Base-by-base conservation (phyloP, 1,140 invertebrate genomes). In the Brachionus rubens region DNA sequence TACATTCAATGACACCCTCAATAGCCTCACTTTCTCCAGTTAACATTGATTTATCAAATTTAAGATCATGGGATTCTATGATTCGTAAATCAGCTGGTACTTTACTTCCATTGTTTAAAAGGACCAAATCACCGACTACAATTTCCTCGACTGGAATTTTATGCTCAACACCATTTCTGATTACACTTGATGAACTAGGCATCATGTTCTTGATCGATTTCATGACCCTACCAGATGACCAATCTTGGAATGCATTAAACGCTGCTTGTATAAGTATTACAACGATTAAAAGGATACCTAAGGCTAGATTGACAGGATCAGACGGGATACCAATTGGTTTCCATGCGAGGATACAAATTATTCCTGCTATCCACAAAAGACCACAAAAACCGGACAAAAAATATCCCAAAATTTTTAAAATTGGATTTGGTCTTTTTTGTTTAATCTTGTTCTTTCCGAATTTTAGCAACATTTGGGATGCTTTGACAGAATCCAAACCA, bases 51-150 rank as follows among this genome's bases (percentile, higher is more conserved):
- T 50, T 52, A 41, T 56, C 59, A 33, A 54, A 78, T 65, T 78
- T 79, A 30, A 70, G 46, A 48, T 70, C 46, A 48, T 70, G 43
- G 88, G 88, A 84, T 98, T 93, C 83, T 92, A 92, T 40, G 98
- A 87, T 47, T 96, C 86, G 4, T 98, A 24, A 85, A 87, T 99
- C 96, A 0, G 96, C 96, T 16, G 96, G 96, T 46, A 99, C 93
- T 78, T 94, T 87, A 83, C 98, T 96, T 14, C 96, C 96, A 72
- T 96, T 91, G 82, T 91, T 91, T 21, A 99, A 87, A 80, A 91
- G 87, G 0, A 99, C 91, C 77, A 99, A 87, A 85, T 99, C 96
- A 9, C 97, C 96, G 16, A 96, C 96, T 10, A 99, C 96, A 54
- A 99, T 87, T 82, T 97, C 92, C 65, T 93, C 87, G 0, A 96